Conservation (phyloP, 2,888 invertebrate species). For the Lypha dubia region DNA sequence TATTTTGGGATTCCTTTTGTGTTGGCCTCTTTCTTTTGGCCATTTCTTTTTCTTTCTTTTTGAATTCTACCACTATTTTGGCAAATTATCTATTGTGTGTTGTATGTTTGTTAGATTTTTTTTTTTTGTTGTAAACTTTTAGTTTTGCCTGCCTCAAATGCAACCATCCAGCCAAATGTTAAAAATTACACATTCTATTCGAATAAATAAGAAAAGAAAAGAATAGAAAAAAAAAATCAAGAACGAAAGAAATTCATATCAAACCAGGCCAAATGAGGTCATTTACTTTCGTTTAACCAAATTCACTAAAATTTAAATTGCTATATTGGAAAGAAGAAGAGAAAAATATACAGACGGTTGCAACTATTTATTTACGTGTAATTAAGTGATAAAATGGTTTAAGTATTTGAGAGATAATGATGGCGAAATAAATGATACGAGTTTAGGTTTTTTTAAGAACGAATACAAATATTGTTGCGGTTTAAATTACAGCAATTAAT, state of each 20-base stretch:
- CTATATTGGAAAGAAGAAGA: constrained; percentile 3
- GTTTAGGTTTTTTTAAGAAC: not conserved
- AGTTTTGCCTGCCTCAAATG: constrained; percentile 38
- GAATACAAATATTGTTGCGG: constrained; percentile 10
- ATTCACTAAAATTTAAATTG: constrained; percentile 50
- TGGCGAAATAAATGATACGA: constrained; percentile 25
- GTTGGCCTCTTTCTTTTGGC: constrained; percentile 43
- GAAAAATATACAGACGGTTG: constrained; percentile 7
- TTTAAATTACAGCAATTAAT: constrained; percentile 25
- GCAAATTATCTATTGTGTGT: constrained; percentile 68
- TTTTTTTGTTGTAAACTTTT: constrained; percentile 12
- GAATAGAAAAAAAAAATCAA: too few species aligned
- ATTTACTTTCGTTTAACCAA: constrained; percentile 73
- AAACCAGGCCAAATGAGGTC: constrained; percentile 73
- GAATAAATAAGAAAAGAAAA: constrained; percentile 26
- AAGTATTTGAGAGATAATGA: constrained; percentile 33
- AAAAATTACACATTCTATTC: constrained; percentile 56
- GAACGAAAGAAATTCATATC: constrained; percentile 31
- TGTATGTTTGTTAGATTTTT: constrained; percentile 10
- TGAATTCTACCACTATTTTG: constrained; percentile 57
- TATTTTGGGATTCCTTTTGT: constrained; percentile 48
- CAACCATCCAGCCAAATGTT: constrained; percentile 67
- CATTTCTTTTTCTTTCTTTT: constrained; percentile 31
- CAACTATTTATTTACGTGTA: constrained; percentile 32
- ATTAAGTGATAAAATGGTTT: constrained; percentile 57